Evolutionary conservation across 23 tunicate genomes (phyloP), one percentile per base, ranked within the genome.

Genomic region (Halocynthia aurantium): DNA sequence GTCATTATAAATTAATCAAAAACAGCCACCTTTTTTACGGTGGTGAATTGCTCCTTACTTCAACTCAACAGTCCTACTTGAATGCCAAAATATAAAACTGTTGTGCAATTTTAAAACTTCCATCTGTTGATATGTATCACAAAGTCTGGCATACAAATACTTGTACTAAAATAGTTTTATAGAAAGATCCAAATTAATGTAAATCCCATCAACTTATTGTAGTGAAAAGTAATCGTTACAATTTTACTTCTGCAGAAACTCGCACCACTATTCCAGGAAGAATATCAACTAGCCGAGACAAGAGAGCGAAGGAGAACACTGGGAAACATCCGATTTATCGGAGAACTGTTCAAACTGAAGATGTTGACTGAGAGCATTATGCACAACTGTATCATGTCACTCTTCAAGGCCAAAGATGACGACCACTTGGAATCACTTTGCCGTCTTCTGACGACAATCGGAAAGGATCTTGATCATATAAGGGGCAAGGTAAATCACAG

Each of bases 291-390:
- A 18, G 85, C 77, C 6, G 83, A 70, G 54, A 12, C 81, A 8
- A 92, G 69, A 70, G 84, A 82, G 44, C 82, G 88, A 22, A 60
- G 88, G 50, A 66, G 98, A 68, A 83, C 89, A 71, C 60, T 86
- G 60, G 98, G 98, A 77, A 92, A 92, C 71, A 92, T 92, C 62
- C 87, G 92, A 22, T 92, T 92, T 66, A 86, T 92, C 77, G 98
- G 98, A 10, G 98, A 92, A 68, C 77, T 92, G 53, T 92, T 92
- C 78, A 92, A 92, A 53, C 82, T 82, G 22, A 50, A 71, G 17
- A 92, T 92, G 98, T 62, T 92, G 55, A 86, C 85, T 11, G 92
- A 86, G 60, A 50, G 75, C 6, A 81, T 92, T 75, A 86, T 92
- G 98, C 88, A 92, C 62, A 80, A 82, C 61, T 92, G 98, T 82